Base-by-base conservation (phyloP, 2,888 invertebrate genomes). In the Drosophila niveifrons region DNA sequence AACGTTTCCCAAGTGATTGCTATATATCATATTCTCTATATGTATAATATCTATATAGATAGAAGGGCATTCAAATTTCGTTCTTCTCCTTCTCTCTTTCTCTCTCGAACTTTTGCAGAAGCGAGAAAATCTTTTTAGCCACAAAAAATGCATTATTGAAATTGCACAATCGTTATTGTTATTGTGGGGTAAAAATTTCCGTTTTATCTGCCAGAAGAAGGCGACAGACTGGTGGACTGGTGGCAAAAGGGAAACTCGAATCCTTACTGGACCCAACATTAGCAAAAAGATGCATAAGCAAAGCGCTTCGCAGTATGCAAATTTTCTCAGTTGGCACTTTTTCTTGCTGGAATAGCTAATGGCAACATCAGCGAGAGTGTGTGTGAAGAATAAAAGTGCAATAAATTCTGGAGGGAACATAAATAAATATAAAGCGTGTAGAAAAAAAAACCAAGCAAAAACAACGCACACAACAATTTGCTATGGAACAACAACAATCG, bases 141-240 rank as follows among this genome's bases (percentile, higher is more conserved):
- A 71, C 63, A 75, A 57, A 69, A 39, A 89, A 84, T 83, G 82
- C 83, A 83, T 83, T 83, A 83, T 83, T 82, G 83, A 85, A 83
- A 83, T 83, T 83, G 83, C 84, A 72, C 70, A 87, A 84, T 87
- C 72, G 82, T 83, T 83, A 83, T 83, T 77, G 81, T 83, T 87
- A 81, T 87, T 72, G 81, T 84, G 80, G 67, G 76, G 61, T 73
- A 87, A 80, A 87, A 89, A 75, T 89, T 87, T 63, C 50, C 59
- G 68, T 74, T 87, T 70, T 87, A 83, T 83, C 72, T 84, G 64
- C 41, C 13, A 7, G 18, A 34, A 51, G 44, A 48, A 44, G 56
- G 57, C 70, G 72, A 70, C 71, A 53, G 57, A 63, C 34, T n/a
- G n/a, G n/a, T n/a, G 59, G 39, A 64, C 47, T 29, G 6, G 1